Conservation (phyloP, 2,888 invertebrate genomes). For the Ormyrus rosae region DNA sequence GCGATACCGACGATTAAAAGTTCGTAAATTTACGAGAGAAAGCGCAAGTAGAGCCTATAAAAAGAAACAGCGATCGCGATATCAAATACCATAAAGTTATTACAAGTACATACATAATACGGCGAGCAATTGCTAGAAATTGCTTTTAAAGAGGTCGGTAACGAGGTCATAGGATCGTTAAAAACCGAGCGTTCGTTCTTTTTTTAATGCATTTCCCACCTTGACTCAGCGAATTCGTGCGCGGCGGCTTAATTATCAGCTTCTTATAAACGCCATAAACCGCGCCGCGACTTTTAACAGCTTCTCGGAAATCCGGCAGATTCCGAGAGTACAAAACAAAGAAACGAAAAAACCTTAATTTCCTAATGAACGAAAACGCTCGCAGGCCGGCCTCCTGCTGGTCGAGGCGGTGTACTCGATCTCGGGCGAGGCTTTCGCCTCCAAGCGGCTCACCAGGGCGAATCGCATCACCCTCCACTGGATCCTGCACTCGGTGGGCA, state of each 20-base stretch:
- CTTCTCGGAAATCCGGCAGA: slow-evolving; percentile 24
- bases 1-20: no score
- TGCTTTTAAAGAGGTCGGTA: slow-evolving; percentile 45
- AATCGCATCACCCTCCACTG: slow-evolving; percentile 69
- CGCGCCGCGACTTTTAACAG: slow-evolving; percentile 16
- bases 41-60: no score
- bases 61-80: no score
- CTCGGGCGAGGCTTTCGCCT: slow-evolving; percentile 69
- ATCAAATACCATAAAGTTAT: no score
- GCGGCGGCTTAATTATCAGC: slow-evolving; percentile 29
- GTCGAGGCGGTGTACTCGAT: slow-evolving; percentile 69
- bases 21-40: no score
- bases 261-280: slow-evolving; percentile 10
- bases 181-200: slow-evolving; percentile 29
- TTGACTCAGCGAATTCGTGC: slow-evolving; percentile 46
- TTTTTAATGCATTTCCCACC: slow-evolving; percentile 42
- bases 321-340: not conserved
- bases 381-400: slow-evolving; percentile 67
- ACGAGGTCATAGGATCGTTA: slow-evolving; percentile 40
- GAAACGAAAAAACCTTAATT: not conserved
- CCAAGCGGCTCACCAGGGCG: slow-evolving; percentile 61
- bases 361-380: not conserved
- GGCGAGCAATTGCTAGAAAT: slow-evolving; percentile 47
- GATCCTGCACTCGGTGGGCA: slow-evolving; percentile 67
- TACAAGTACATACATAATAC: slow-evolving; percentile 29